phyloP scores from a whole-genome alignment of 2,888 invertebrate genomes.

The Sphecodes monilicornis region DNA sequence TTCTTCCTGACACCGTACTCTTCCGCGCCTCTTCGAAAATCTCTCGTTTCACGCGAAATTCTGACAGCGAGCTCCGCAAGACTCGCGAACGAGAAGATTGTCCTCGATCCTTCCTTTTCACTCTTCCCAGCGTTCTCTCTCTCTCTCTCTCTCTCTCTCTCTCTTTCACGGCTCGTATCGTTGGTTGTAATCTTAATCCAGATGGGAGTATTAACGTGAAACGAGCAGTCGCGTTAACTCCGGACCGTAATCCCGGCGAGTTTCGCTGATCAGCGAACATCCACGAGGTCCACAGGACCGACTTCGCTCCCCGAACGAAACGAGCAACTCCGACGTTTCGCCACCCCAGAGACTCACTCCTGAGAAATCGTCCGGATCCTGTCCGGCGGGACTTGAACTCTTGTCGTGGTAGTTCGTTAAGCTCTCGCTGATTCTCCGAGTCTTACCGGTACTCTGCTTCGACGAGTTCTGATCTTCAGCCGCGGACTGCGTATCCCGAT shows the following conservation, averaged over 20 bases:
- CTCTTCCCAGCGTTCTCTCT: no score
- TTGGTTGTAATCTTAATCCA: constrained; percentile 33
- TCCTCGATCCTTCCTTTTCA: neutral
- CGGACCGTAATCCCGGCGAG: constrained; percentile 46
- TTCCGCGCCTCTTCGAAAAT: neutral
- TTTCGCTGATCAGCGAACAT: constrained; percentile 55
- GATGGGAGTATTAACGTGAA: constrained; percentile 29
- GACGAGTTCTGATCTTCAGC: neutral
- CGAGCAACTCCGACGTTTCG: constrained; percentile 46
- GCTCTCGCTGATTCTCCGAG: constrained; percentile 60
- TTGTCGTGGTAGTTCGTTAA: constrained; percentile 68
- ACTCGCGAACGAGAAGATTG: neutral
- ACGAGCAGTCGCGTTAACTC: constrained; percentile 41
- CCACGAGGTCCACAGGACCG: constrained; percentile 26
- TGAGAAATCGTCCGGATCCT: constrained; percentile 65
- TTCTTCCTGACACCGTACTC: constrained; percentile 36
- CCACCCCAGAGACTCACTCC: constrained; percentile 58
- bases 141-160: neutral
- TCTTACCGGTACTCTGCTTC: neutral
- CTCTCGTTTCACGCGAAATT: neutral
- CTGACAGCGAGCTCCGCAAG: neutral
- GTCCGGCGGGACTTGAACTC: constrained; percentile 63
- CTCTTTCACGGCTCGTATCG: neutral
- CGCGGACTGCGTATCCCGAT: neutral
- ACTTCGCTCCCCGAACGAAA: constrained; percentile 31